Conservation (phyloP, 2,888 invertebrate species). For the Hypomecis atomaria region DNA sequence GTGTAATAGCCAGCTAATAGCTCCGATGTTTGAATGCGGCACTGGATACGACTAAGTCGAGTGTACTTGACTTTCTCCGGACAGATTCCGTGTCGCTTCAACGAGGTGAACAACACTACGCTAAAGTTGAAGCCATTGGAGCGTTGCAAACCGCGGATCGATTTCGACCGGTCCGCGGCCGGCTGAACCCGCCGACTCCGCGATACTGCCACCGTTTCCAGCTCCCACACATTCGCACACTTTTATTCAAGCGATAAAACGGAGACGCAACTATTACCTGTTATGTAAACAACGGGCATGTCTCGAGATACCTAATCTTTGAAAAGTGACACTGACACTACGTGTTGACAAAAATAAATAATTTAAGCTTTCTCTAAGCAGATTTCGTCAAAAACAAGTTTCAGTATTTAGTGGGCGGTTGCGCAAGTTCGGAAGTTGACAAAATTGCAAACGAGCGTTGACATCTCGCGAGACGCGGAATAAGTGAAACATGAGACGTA, state of each 20-base stretch:
- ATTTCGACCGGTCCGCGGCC: conserved; percentile 71
- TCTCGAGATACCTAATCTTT: conserved; percentile 48
- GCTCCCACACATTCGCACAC: conserved; percentile 41
- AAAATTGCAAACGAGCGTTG: conserved; percentile 62
- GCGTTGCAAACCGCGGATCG: conserved; percentile 73
- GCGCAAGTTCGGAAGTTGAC: conserved; percentile 70
- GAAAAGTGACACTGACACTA: conserved; percentile 51
- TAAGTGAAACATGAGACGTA: conserved; percentile 62
- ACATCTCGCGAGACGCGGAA: conserved; percentile 56
- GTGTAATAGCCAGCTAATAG: conserved; percentile 55
- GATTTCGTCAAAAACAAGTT: conserved; percentile 67
- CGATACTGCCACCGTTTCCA: conserved; percentile 43
- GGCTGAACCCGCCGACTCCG: conserved; percentile 49
- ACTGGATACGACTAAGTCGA: conserved; percentile 61
- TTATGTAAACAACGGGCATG: conserved; percentile 47
- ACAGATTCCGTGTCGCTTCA: conserved; percentile 76
- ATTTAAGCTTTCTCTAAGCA: conserved; percentile 71
- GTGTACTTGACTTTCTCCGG: conserved; percentile 81
- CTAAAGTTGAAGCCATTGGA: conserved; percentile 73
- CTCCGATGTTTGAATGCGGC: conserved; percentile 64
- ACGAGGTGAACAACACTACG: conserved; percentile 76
- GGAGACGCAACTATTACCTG: conserved; percentile 38
- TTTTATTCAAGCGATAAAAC: conserved; percentile 44
- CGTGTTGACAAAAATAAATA: conserved; percentile 56
- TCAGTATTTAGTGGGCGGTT: conserved; percentile 63